phyloP scores from a whole-genome alignment of 2,113 vertebrate genomes.

The Choloepus hoffmanni region DNA sequence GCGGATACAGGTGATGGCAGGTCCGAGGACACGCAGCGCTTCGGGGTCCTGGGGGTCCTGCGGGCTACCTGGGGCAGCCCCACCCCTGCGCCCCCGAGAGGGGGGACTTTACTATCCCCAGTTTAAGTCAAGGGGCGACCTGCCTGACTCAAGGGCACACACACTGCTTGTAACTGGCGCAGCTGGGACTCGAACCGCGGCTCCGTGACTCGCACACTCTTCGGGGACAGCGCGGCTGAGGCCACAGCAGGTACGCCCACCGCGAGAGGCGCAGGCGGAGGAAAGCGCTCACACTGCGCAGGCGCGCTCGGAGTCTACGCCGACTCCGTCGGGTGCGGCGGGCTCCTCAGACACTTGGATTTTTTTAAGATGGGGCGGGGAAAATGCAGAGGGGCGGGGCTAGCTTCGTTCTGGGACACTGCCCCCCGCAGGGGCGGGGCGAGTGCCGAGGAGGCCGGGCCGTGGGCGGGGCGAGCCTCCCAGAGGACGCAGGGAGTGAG shows the following conservation, averaged over 20 bases:
- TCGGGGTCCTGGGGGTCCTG: neutral
- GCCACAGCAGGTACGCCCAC: neutral
- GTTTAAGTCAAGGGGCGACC: neutral
- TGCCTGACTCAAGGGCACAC: neutral
- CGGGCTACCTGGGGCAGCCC: neutral
- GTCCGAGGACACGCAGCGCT: neutral
- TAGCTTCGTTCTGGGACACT: too few relatives aligned
- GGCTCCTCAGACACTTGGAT: too few relatives aligned
- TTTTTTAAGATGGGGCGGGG: rapidly evolving
- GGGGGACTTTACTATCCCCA: neutral
- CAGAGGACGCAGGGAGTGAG: too few relatives aligned
- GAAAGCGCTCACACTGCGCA: neutral
- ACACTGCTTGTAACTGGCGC: neutral
- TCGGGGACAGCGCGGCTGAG: rapidly evolving
- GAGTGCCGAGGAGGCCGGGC: too few relatives aligned
- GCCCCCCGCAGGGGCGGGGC: too few relatives aligned
- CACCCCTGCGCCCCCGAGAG: neutral
- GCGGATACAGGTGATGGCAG: too few relatives aligned
- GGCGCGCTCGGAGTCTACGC: rapidly evolving
- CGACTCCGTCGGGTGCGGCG: rapidly evolving
- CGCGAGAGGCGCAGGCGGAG: neutral
- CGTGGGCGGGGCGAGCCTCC: too few relatives aligned
- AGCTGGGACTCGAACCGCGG: neutral
- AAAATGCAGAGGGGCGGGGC: too few relatives aligned
- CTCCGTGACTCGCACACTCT: neutral